Conservation (phyloP, 2,797 vertebrate genomes). For the Sebastes taczanowskii region DNA sequence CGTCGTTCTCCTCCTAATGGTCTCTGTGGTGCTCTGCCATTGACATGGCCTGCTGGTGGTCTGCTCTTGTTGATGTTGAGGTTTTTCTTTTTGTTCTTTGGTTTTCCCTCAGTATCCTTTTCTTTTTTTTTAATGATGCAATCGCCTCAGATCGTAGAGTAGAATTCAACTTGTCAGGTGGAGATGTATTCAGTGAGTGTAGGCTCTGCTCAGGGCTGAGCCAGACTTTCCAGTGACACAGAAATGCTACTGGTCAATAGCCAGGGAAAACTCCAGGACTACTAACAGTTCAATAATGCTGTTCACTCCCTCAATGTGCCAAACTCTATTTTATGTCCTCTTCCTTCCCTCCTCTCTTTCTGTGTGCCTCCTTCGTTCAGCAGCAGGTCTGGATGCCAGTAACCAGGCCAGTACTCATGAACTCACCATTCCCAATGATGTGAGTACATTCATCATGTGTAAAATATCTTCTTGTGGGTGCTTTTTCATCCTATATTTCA, state of each 20-base stretch:
- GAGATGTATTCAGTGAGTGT: background rate
- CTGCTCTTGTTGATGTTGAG: conserved; percentile 81
- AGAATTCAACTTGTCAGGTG: background rate
- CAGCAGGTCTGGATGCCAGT: conserved; percentile 96
- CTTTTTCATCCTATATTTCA: background rate
- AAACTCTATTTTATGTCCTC: conserved; percentile 71
- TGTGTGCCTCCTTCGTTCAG: conserved; percentile 64
- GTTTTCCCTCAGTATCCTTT: conserved; percentile 34
- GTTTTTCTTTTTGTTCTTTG: conserved; percentile 61
- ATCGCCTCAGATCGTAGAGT: background rate
- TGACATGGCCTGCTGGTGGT: conserved; percentile 84
- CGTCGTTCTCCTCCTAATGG: conserved; percentile 66
- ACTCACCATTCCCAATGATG: conserved; percentile 99
- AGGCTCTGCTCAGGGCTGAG: conserved; percentile 33
- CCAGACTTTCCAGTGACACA: conserved; percentile 3
- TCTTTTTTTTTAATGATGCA: background rate
- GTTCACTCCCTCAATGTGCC: conserved; percentile 47
- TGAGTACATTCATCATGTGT: conserved; percentile 83
- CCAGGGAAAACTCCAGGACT: conserved; percentile 3
- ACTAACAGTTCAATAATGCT: conserved; percentile 27
- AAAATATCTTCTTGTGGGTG: background rate
- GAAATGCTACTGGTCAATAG: conserved; percentile 16
- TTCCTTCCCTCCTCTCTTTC: conserved; percentile 44
- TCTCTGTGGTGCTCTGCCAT: conserved; percentile 72
- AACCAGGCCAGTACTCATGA: conserved; percentile 98